phyloP scores from a whole-genome alignment of 2,113 vertebrate species.

The Forbesichthys papilliferus region DNA sequence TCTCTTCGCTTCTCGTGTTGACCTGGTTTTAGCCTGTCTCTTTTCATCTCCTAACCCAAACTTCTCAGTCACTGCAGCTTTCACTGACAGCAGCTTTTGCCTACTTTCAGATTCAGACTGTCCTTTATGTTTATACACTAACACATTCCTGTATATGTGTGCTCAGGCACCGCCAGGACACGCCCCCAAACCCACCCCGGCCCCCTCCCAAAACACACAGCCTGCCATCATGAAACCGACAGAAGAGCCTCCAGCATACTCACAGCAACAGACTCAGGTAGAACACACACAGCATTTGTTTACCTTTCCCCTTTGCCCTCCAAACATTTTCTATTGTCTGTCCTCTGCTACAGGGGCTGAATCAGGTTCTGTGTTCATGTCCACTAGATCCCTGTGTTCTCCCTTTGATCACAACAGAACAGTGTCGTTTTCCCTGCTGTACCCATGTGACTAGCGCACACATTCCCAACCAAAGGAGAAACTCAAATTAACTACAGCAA shows the following conservation, averaged over 20 bases:
- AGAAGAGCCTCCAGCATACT: conserved; percentile 91
- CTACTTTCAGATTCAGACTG: conserved; percentile 34
- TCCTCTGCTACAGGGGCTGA: conserved; percentile 42
- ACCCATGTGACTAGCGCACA: background rate
- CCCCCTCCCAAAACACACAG: conserved; percentile 87
- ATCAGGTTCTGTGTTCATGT: conserved; percentile 43
- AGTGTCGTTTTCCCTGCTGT: conserved; percentile 15
- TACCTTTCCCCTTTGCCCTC: conserved; percentile 37
- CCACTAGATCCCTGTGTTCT: background rate
- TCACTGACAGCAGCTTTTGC: conserved; percentile 42
- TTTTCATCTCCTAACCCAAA: conserved; percentile 7
- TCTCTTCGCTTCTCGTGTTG: conserved; percentile 14
- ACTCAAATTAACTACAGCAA: conserved; percentile 17
- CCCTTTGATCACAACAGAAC: conserved; percentile 14
- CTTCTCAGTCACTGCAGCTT: conserved; percentile 39
- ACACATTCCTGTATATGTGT: conserved; percentile 16
- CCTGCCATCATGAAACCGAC: conserved; percentile 99
- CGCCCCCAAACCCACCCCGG: conserved; percentile 84
- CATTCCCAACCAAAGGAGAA: conserved; percentile 20
- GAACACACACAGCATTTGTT: conserved; percentile 7
- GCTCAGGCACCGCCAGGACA: conserved; percentile 85
- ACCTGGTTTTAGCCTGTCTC: conserved; percentile 43
- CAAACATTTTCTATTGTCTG: conserved; percentile 13
- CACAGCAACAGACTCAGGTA: conserved; percentile 83
- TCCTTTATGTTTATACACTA: conserved; percentile 23